These are phyloP conservation scores for Mustela lutreola DNA, from an alignment of 2,113 vertebrate genomes.

Conservation along the genomic window DNA sequence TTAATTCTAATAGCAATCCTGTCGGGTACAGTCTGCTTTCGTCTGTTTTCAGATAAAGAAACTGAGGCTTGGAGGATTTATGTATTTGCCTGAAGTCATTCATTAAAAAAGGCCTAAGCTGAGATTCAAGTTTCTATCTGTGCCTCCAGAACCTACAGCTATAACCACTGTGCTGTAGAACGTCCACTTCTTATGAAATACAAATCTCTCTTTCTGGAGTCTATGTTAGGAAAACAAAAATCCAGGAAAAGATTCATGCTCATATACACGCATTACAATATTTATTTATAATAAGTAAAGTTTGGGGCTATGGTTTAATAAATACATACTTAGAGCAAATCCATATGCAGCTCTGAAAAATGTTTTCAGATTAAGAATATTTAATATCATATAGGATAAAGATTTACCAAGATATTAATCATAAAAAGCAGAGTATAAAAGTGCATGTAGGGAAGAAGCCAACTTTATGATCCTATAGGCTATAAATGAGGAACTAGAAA, in stretches of 20 bases:
- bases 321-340: background rate
- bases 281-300: background rate
- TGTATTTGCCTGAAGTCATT: background rate
- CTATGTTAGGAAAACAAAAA: background rate
- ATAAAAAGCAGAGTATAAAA: background rate
- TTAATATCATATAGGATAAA: background rate
- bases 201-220: background rate
- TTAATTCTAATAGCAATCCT: background rate
- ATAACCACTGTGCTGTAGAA: background rate
- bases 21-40: background rate
- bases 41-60: background rate
- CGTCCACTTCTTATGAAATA: background rate
- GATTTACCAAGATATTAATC: background rate
- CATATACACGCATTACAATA: background rate
- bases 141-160: background rate
- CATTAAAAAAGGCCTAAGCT: background rate
- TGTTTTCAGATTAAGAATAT: background rate
- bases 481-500: background rate
- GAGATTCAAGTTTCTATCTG: background rate
- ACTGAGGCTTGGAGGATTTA: background rate
- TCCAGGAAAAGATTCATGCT: background rate
- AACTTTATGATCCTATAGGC: background rate
- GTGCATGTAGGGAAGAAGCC: background rate
- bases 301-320: background rate
- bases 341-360: background rate